Evolutionary conservation across 2,797 vertebrate genomes (phyloP), one percentile per base, ranked within the genome.

Genomic region (Ptychadena robeensis): DNA sequence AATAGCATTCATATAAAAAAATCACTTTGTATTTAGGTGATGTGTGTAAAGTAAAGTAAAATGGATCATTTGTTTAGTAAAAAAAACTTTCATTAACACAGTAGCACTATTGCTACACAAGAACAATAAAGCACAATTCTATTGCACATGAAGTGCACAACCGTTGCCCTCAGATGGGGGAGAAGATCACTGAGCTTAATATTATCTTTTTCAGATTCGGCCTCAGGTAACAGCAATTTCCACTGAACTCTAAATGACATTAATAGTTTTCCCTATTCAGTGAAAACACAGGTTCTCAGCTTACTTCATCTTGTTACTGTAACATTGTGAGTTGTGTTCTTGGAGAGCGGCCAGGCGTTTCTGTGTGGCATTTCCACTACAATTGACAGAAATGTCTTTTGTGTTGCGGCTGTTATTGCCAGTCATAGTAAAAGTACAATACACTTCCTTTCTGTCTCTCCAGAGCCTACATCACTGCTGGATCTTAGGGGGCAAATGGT

Each of bases 321-420:
- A 57, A 68, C 27, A 53, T 79, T 53, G 44, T 34, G 59, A 74
- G 59, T 37, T 61, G 18, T 28, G 65, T 11, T 44, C 27, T n/a
- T 82, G 73, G 81, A 65, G 37, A 12, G 34, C 4, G 5, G 73
- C 73, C 81, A 82, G 66, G 4, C 2, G 4, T 30, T 70, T 30
- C 11, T 64, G 81, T 38, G 81, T 78, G 81, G 73, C 72, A 71
- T 82, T 78, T n/a, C 38, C 22, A 35, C 57, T 82, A 64, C 57
- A 78, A 35, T 48, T 61, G 66, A 63, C 67, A 64, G 38, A 63
- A 77, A 61, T 81, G 61, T 67, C 61, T 66, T 64, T 27, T 73
- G 61, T 72, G 48, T 81, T 73, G 38, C n/a, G 63, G 59, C 32
- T 80, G 67, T 73, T 61, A 25, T 61, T 61, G 59, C 59, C 59